Conservation (phyloP, 1,140 invertebrate genomes). For the Liolophura sinensis region DNA sequence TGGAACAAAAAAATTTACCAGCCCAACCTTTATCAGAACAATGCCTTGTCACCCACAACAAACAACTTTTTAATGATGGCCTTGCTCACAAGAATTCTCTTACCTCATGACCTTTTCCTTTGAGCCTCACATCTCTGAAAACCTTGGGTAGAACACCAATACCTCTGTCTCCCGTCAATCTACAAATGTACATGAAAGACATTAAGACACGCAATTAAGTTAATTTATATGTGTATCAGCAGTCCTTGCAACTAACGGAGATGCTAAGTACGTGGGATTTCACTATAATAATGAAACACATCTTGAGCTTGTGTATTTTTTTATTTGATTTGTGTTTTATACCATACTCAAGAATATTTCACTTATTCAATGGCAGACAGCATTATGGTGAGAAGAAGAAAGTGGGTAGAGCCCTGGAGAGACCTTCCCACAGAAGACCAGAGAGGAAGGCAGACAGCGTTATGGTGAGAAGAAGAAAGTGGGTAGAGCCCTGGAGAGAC, state of each 20-base stretch:
- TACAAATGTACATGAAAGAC: constrained; percentile 23
- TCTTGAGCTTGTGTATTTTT: neutral
- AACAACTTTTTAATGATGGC: no score
- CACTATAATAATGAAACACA: neutral
- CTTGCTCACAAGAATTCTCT: no score
- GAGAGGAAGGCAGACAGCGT: no score
- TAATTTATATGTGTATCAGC: neutral
- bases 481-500: neutral
- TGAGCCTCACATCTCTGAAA: constrained; percentile 82
- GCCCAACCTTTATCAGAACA: no score
- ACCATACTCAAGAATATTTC: no score
- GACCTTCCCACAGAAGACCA: neutral
- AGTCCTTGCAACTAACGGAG: neutral
- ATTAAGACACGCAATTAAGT: neutral
- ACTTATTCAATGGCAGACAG: no score
- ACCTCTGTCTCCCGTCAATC: constrained; percentile 76
- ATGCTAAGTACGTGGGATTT: neutral
- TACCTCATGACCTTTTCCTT: constrained; percentile 80
- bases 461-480: neutral
- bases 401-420: neutral
- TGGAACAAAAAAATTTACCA: no score
- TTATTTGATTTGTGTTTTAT: no score
- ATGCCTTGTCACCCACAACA: no score
- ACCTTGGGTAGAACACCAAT: constrained; percentile 75
- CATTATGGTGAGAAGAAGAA: neutral